Conservation (phyloP, 2,888 invertebrate genomes). For the Melieria picta region DNA sequence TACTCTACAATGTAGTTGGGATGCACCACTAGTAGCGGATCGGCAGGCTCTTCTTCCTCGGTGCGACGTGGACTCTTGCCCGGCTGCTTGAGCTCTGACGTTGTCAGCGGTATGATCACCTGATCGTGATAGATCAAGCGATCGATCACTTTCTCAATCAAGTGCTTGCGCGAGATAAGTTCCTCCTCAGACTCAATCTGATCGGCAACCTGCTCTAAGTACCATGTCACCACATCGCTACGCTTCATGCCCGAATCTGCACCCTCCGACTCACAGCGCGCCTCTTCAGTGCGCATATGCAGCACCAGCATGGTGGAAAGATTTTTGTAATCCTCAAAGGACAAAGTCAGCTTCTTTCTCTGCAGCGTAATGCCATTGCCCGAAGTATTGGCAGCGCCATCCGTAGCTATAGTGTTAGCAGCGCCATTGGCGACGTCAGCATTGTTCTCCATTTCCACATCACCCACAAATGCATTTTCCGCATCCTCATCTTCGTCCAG, state of each 20-base stretch:
- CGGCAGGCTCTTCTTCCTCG: slow-evolving; percentile 63
- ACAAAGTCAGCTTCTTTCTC: slow-evolving; percentile 82
- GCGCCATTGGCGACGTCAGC: slow-evolving; percentile 36
- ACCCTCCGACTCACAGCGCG: slow-evolving; percentile 73
- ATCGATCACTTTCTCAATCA: slow-evolving; percentile 95
- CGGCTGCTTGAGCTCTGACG: slow-evolving; percentile 53
- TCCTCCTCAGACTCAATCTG: slow-evolving; percentile 93
- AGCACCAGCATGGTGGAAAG: slow-evolving; percentile 91
- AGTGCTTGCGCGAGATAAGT: slow-evolving; percentile 83
- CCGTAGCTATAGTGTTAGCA: slow-evolving; percentile 46
- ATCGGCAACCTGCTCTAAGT: slow-evolving; percentile 85
- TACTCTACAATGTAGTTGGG: slow-evolving; percentile 91
- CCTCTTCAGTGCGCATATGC: slow-evolving; percentile 88
- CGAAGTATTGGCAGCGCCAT: slow-evolving; percentile 63
- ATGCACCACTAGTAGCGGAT: slow-evolving; percentile 91
- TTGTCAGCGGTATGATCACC: slow-evolving; percentile 64
- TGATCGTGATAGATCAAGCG: slow-evolving; percentile 80
- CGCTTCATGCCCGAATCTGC: slow-evolving; percentile 75
- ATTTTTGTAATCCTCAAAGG: slow-evolving; percentile 93
- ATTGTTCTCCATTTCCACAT: slow-evolving; percentile 64
- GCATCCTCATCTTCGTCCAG: slow-evolving; percentile 81
- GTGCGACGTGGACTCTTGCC: slow-evolving; percentile 39
- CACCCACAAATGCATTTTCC: slow-evolving; percentile 67
- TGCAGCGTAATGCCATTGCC: slow-evolving; percentile 51
- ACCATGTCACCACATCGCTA: slow-evolving; percentile 92